A percentile compares a stretch with the other conserved stretches of the same genome.
These are phyloP conservation scores for Ichneumoninae sp. DNA, from an alignment of 2,888 invertebrate genomes.

Conservation along the genomic window DNA sequence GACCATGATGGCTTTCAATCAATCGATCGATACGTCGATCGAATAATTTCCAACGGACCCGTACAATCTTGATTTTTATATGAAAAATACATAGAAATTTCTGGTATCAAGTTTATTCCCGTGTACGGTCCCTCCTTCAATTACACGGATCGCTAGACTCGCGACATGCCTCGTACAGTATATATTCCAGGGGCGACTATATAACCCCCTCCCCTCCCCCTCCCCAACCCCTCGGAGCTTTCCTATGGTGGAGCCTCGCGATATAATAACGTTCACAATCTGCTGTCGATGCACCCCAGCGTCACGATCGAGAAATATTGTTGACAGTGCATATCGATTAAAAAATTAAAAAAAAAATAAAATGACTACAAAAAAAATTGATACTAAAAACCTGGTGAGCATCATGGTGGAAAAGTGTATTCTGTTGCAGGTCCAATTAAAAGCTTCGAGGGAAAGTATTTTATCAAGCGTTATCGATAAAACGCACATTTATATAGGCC, in stretches of 20 bases:
- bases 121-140: slow-evolving; percentile 2
- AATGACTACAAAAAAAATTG: too few relatives aligned
- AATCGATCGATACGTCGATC: background rate
- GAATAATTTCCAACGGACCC: background rate
- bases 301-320: slow-evolving; percentile 2
- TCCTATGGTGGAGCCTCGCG: background rate
- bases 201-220: too few relatives aligned
- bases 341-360: slow-evolving; percentile 6
- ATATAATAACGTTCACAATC: slow-evolving; percentile 22
- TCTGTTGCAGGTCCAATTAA: slow-evolving; percentile 15
- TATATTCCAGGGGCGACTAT: background rate
- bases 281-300: slow-evolving; percentile 33
- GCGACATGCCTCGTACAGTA: background rate
- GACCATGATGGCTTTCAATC: background rate
- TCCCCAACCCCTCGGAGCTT: too few relatives aligned
- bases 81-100: background rate
- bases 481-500: background rate
- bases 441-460: slow-evolving; percentile 9
- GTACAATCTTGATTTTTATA: background rate
- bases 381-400: background rate
- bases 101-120: too few relatives aligned
- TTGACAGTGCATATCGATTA: background rate
- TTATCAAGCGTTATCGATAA: slow-evolving; percentile 37
- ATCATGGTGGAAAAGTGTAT: slow-evolving; percentile 9
- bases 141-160: slow-evolving; percentile 25